These are phyloP conservation scores for Eudorcas thomsonii DNA, from an alignment of 2,113 vertebrate species.

Conservation along the genomic window DNA sequence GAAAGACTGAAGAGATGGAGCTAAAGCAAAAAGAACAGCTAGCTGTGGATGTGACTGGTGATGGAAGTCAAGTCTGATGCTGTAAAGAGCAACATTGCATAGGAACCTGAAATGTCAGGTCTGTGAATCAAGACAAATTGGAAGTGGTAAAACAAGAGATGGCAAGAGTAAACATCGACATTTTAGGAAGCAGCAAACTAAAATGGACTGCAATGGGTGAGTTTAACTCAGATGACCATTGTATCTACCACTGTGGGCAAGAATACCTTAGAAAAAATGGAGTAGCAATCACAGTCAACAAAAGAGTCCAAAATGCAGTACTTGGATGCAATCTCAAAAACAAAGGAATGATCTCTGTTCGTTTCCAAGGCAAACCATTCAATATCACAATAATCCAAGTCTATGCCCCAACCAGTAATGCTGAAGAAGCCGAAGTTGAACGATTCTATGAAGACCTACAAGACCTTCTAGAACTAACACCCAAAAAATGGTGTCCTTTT, in stretches of 20 bases:
- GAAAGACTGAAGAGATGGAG: not conserved
- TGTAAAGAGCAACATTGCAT: not conserved
- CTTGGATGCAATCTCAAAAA: not conserved
- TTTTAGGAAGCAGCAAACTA: not conserved
- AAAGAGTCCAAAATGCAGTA: not conserved
- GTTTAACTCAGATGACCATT: not conserved
- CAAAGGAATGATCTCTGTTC: accelerated
- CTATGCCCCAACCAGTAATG: accelerated
- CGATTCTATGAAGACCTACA: not conserved
- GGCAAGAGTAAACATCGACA: not conserved
- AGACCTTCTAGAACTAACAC: not conserved
- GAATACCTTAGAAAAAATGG: not conserved
- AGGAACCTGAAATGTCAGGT: not conserved
- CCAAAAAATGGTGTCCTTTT: not conserved
- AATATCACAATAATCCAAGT: not conserved
- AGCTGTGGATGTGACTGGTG: not conserved
- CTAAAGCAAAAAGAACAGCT: not conserved
- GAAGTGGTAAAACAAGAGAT: not conserved
- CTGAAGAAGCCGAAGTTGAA: not conserved
- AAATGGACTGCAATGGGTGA: not conserved
- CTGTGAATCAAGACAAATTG: not conserved
- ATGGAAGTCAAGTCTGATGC: not conserved
- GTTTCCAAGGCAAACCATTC: not conserved
- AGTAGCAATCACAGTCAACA: not conserved
- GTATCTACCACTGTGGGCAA: not conserved